Percentiles rank a stretch among this genome's conserved stretches.
phyloP scores from a whole-genome alignment of 2,888 invertebrate genomes.

The Idaea dimidiata region DNA sequence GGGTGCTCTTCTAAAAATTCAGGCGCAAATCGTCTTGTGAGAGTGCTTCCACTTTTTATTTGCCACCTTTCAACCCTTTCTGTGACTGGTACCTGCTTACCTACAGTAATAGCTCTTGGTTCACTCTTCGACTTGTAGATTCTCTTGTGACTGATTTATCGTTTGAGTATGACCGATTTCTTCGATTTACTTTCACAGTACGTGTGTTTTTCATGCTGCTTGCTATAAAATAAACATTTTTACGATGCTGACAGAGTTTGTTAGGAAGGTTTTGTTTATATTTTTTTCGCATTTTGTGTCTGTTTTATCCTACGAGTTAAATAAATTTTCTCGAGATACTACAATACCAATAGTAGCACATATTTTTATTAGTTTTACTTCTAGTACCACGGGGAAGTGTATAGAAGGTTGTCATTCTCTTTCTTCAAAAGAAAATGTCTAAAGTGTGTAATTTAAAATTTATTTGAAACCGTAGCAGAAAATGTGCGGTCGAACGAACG shows the following conservation, averaged over 20 bases:
- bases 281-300: too few species aligned
- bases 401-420: too few species aligned
- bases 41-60: constrained; percentile 1
- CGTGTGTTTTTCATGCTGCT: background rate
- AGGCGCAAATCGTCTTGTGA: background rate
- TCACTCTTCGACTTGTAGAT: background rate
- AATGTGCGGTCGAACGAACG: too few species aligned
- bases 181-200: background rate
- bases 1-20: background rate
- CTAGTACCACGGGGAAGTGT: too few species aligned
- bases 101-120: background rate
- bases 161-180: background rate
- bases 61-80: background rate
- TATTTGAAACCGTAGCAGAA: too few species aligned
- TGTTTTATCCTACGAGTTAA: too few species aligned
- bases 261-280: too few species aligned
- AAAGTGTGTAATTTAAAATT: too few species aligned
- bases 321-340: too few species aligned
- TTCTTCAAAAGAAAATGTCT: too few species aligned
- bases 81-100: background rate
- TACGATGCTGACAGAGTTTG: background rate
- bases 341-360: too few species aligned
- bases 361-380: too few species aligned
- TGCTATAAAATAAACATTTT: background rate
- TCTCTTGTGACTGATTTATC: background rate